Evolutionary conservation across 1,140 invertebrate genomes (phyloP).

Genomic region (Drosophila lowei): DNA sequence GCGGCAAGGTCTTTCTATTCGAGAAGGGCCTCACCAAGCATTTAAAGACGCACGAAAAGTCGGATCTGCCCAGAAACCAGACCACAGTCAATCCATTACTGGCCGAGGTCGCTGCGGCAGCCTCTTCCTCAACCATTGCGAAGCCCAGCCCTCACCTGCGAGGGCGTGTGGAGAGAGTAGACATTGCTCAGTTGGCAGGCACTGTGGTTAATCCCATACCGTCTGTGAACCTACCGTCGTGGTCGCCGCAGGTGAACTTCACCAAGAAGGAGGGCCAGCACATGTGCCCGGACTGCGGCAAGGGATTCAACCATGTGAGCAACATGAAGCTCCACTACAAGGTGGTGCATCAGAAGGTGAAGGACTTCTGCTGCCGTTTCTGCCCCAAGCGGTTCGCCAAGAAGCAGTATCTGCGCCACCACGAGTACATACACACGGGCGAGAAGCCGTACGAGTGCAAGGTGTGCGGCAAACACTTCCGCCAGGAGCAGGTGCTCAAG

Average conservation of each 20-base stretch:
- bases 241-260: slow-evolving; percentile 78
- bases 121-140: slow-evolving; percentile 33
- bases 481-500: slow-evolving; percentile 74
- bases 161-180: slow-evolving; percentile 71
- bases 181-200: slow-evolving; percentile 72
- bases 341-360: slow-evolving; percentile 78
- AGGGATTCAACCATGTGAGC: slow-evolving; percentile 74
- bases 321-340: slow-evolving; percentile 80
- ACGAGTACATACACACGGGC: slow-evolving; percentile 83
- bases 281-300: slow-evolving; percentile 76
- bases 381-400: slow-evolving; percentile 79
- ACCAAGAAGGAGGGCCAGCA: slow-evolving; percentile 79
- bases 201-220: slow-evolving; percentile 80
- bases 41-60: slow-evolving; percentile 75
- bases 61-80: slow-evolving; percentile 61
- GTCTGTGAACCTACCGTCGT: slow-evolving; percentile 72
- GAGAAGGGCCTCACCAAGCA: slow-evolving; percentile 74
- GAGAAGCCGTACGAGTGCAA: slow-evolving; percentile 79
- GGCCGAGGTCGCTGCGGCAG: slow-evolving; percentile 34
- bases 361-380: slow-evolving; percentile 79
- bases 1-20: slow-evolving; percentile 73
- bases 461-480: slow-evolving; percentile 75
- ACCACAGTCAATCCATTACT: slow-evolving; percentile 38
- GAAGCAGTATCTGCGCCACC: slow-evolving; percentile 79
- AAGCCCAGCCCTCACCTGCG: slow-evolving; percentile 40